Base-by-base conservation (phyloP, 2,888 invertebrate species). In the Callosobruchus maculatus region DNA sequence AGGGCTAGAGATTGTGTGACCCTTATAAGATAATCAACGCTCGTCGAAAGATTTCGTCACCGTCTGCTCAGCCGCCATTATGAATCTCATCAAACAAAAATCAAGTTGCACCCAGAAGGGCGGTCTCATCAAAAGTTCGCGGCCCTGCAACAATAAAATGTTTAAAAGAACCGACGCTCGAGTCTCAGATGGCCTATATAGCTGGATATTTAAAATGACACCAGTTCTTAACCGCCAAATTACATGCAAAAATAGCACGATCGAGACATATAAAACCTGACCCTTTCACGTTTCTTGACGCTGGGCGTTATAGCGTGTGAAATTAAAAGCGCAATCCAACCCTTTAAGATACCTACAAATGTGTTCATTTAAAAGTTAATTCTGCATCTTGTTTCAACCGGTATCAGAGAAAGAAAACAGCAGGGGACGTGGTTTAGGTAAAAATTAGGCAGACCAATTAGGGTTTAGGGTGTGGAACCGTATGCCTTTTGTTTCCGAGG, bases 241-340 rank as follows among this genome's bases (percentile, higher is more conserved):
- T 84, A 83, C 83, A 82, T 80, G 82, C 82, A 84, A 84, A 85
- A 86, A 87, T 85, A 78, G 84, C 80, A 82, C 86, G 79, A 83
- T 82, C 75, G 86, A 86, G 86, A 83, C 84, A 80, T 78, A 86
- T 86, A 86, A 87, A 87, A 85, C 77, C 75, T 76, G 82, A 82
- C 84, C 85, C 84, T 84, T 85, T 83, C 81, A 79, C 79, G 77
- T 83, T 84, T 83, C 82, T 84, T 84, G 81, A 79, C 80, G 80
- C 79, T 79, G 82, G 77, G 82, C 81, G 86, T 86, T 87, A 87
- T 87, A 87, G 87, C 84, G 87, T 87, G 87, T 87, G 87, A 87
- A 87, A 87, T 87, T 87, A 87, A 86, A 87, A 85, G 83, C 79
- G 84, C 84, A 84, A 84, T 83, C 84, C 79, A 85, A 84, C 85